Evolutionary conservation across 2,113 vertebrate species (phyloP).

Genomic region (Oceanodroma tethys): DNA sequence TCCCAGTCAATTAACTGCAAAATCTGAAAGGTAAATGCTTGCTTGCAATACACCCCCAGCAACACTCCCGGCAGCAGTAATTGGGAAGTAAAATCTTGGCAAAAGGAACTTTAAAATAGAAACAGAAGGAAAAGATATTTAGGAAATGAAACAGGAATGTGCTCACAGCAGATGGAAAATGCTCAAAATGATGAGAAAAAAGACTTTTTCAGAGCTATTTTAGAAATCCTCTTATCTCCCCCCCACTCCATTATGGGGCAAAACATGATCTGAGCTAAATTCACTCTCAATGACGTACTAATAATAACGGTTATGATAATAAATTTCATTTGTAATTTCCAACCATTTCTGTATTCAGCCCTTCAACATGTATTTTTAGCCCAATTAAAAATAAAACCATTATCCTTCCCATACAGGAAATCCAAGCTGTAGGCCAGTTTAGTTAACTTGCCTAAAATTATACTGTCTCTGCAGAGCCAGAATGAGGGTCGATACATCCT

Average conservation of each 20-base stretch:
- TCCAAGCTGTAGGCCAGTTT: background rate
- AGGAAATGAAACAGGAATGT: conserved; percentile 31
- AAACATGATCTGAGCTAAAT: conserved; percentile 43
- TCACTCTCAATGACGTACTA: background rate
- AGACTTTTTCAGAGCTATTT: conserved; percentile 11
- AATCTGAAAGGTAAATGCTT: background rate
- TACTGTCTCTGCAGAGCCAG: background rate
- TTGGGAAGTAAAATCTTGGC: conserved; percentile 5
- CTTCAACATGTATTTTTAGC: background rate
- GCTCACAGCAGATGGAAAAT: conserved; percentile 47
- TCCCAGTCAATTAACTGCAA: background rate
- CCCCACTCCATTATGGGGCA: background rate
- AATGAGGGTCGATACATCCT: background rate
- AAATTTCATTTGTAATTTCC: conserved; percentile 10
- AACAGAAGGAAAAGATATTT: conserved; percentile 44
- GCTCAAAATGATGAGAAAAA: background rate
- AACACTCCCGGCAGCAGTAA: background rate
- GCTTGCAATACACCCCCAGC: background rate
- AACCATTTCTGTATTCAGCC: background rate
- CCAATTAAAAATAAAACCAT: conserved; percentile 47
- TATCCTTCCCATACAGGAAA: conserved; percentile 4
- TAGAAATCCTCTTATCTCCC: background rate
- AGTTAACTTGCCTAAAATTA: background rate
- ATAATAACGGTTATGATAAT: conserved; percentile 14
- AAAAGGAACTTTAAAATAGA: conserved; percentile 34